Evolutionary conservation across 2,888 invertebrate genomes (phyloP).

Genomic region (Drosophila bunnanda): DNA sequence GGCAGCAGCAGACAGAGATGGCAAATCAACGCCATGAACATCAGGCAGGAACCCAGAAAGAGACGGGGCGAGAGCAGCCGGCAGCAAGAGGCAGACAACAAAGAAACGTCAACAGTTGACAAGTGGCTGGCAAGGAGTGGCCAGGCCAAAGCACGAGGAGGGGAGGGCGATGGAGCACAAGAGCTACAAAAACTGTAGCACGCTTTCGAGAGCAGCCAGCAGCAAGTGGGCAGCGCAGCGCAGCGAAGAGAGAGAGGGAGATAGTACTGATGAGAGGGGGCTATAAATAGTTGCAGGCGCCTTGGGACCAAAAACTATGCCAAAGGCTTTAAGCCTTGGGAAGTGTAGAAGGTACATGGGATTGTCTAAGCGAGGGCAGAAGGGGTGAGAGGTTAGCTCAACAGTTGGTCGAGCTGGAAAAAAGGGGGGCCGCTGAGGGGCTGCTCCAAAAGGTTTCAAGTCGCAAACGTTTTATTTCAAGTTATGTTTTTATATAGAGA

Average conservation of each 20-base stretch:
- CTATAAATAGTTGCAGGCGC: constrained; percentile 71
- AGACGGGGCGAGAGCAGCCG: constrained; percentile 27
- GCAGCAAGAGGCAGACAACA: constrained; percentile 59
- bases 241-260: not conserved
- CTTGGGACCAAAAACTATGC: constrained; percentile 73
- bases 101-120: constrained; percentile 74
- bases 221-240: constrained; percentile 40
- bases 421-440: not conserved
- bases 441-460: not conserved
- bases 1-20: constrained; percentile 47
- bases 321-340: constrained; percentile 56
- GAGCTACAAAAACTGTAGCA: constrained; percentile 38
- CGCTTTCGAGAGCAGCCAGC: constrained; percentile 20
- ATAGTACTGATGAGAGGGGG: constrained; percentile 25
- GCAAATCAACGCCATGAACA: constrained; percentile 60
- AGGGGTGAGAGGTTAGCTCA: constrained; percentile 18
- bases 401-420: constrained; percentile 31
- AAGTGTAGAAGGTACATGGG: not conserved
- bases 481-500: not conserved
- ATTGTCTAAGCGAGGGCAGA: constrained; percentile 2
- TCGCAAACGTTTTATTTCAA: not conserved
- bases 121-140: constrained; percentile 57
- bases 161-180: constrained; percentile 1
- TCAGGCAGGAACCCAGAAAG: constrained; percentile 8
- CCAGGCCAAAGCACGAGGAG: constrained; percentile 15